These are phyloP conservation scores for Laticauda laticaudata DNA, from an alignment of 2,113 vertebrate genomes.

Conservation along the genomic window DNA sequence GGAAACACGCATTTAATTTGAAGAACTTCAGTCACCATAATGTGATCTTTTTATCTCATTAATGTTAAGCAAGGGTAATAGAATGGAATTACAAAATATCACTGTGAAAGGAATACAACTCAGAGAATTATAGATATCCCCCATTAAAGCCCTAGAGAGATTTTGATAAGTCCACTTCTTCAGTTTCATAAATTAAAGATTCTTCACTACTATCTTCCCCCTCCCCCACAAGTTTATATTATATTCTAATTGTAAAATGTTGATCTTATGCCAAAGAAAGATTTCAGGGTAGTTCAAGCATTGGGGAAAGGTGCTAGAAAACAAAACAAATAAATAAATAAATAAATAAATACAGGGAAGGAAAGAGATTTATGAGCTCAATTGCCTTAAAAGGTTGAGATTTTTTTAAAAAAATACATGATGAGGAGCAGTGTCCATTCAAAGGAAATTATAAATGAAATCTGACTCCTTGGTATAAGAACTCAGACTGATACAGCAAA, in stretches of 20 bases:
- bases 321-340: conserved; percentile 67
- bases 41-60: conserved; percentile 95
- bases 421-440: conserved; percentile 43
- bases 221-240: conserved; percentile 71
- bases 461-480: conserved; percentile 15
- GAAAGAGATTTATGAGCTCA: conserved; percentile 56
- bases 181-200: conserved; percentile 85
- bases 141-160: conserved; percentile 81
- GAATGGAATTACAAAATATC: conserved; percentile 91
- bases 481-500: conserved; percentile 7
- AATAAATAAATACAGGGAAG: conserved; percentile 71
- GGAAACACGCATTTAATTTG: conserved; percentile 90
- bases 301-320: conserved; percentile 60
- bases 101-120: conserved; percentile 91
- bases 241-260: conserved; percentile 70
- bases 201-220: conserved; percentile 65
- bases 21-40: conserved; percentile 86
- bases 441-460: conserved; percentile 44
- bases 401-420: conserved; percentile 37
- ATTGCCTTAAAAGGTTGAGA: conserved; percentile 53
- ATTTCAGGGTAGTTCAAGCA: conserved; percentile 67
- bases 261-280: conserved; percentile 71
- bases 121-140: conserved; percentile 86
- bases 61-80: conserved; percentile 92
- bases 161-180: conserved; percentile 83